Evolutionary conservation across 1,140 invertebrate species (phyloP).

Genomic region (Antheraea mylitta): DNA sequence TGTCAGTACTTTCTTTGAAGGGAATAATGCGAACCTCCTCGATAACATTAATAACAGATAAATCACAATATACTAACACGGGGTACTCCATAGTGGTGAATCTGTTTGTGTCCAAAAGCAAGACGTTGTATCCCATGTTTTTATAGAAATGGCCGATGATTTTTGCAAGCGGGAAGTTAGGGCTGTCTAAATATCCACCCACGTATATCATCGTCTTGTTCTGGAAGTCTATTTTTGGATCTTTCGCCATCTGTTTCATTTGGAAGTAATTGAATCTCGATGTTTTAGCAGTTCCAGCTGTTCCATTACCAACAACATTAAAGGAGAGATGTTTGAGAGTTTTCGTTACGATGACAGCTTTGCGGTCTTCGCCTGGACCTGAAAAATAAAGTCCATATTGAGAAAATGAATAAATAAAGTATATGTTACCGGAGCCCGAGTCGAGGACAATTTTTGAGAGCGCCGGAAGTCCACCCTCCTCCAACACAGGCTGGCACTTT

Average conservation of each 20-base stretch:
- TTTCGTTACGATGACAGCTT: conserved; percentile 44
- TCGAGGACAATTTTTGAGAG: too few relatives aligned
- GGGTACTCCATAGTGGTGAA: conserved; percentile 53
- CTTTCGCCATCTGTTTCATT: conserved; percentile 43
- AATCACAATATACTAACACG: conserved; percentile 34
- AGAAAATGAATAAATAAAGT: too few relatives aligned
- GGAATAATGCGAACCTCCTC: too few relatives aligned
- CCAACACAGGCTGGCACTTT: too few relatives aligned
- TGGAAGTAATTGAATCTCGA: conserved; percentile 52
- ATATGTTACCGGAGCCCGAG: too few relatives aligned
- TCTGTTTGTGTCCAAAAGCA: conserved; percentile 46
- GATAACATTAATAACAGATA: not conserved
- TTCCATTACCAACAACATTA: conserved; percentile 21
- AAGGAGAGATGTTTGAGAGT: conserved; percentile 44
- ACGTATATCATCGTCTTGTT: conserved; percentile 50
- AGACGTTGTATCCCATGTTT: conserved; percentile 45
- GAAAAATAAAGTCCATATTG: conserved; percentile 21
- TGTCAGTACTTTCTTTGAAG: too few relatives aligned
- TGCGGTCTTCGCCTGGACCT: conserved; percentile 52
- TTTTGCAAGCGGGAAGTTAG: conserved; percentile 33
- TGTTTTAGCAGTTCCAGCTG: conserved; percentile 15
- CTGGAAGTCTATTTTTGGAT: conserved; percentile 46
- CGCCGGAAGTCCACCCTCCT: too few relatives aligned
- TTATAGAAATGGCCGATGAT: conserved; percentile 31
- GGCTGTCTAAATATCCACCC: conserved; percentile 51